Evolutionary conservation across 1,140 invertebrate species (phyloP), one percentile per base, ranked within the genome.

Genomic region (Calliphora vicina): DNA sequence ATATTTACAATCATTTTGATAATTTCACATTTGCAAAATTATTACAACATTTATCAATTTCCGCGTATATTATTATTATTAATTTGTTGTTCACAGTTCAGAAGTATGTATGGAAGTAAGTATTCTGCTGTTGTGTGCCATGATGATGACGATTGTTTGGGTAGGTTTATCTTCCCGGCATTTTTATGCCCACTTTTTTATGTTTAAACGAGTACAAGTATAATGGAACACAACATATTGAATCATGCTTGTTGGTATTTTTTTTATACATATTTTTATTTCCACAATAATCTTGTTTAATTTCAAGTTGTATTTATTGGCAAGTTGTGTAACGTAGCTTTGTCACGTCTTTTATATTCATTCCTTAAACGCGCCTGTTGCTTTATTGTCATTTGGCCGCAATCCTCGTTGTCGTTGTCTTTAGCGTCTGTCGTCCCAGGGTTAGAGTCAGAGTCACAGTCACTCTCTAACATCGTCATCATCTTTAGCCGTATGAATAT

Each of bases 321-420:
- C 9, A 25, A 67, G 61, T 67, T 67, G 61, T 67, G n/a, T 23
- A n/a, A n/a, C 10, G 35, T 35, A 10, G 17, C 61, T 67, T 23
- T 67, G 61, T 67, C 61, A 67, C 61, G 61, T 67, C 23, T 67
- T 20, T 67, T 23, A 25, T 67, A 10, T 50, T 67, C 9, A 23
- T 23, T 67, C 50, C 35, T 35, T 23, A 23, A 23, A 67, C 61
- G n/a, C 20, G 61, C 61, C 61, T 67, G 61, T 67, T 67, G 61
- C 61, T 67, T 67, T 67, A 67, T 67, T 20, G 61, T 23, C 61
- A 67, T 67, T 67, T 67, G 61, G n/a, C n/a, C n/a, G n/a, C n/a
- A n/a, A n/a, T n/a, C n/a, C n/a, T n/a, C n/a, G n/a, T n/a, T n/a
- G n/a, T n/a, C 13, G 50, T 61, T 17, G 50, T 43, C n/a, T n/a